A percentile compares a stretch with the other conserved stretches of the same genome.
Evolutionary conservation across 64 coral and sea anemone genomes (phyloP).

Genomic region (Acropora tenuis): DNA sequence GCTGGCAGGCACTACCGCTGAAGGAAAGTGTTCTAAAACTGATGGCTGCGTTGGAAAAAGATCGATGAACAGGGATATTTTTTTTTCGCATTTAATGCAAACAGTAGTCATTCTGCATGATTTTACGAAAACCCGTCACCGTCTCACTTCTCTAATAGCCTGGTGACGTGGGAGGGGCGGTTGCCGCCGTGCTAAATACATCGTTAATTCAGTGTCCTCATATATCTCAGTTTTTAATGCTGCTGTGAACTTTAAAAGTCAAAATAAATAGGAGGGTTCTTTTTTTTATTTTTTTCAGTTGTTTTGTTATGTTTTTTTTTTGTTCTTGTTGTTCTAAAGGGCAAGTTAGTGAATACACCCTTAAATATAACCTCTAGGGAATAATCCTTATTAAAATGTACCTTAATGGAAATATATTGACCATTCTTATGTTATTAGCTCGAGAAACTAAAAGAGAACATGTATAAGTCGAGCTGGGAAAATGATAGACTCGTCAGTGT

Average conservation of each 20-base stretch:
- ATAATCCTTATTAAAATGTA: too few species aligned
- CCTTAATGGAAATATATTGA: neutral
- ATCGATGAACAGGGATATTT: neutral
- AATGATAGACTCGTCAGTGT: too few species aligned
- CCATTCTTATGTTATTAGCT: neutral
- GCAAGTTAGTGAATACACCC: too few species aligned
- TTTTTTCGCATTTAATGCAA: constrained; percentile 34
- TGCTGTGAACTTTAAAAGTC: neutral
- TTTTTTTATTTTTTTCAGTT: neutral
- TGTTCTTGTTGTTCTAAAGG: too few species aligned
- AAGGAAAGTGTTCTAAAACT: neutral
- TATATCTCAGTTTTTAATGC: neutral
- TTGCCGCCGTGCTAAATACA: neutral
- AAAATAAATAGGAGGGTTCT: neutral
- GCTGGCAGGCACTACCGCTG: neutral
- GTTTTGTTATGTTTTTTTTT: too few species aligned
- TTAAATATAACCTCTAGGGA: too few species aligned
- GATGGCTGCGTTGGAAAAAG: neutral
- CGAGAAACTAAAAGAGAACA: neutral
- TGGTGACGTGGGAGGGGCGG: neutral
- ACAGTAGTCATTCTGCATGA: constrained; percentile 29
- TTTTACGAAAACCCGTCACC: neutral
- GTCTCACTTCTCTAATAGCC: neutral
- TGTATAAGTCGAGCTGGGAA: too few species aligned
- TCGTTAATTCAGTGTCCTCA: neutral